phyloP scores from a whole-genome alignment of 2,888 invertebrate species.

The Pristionchus entomophagus region DNA sequence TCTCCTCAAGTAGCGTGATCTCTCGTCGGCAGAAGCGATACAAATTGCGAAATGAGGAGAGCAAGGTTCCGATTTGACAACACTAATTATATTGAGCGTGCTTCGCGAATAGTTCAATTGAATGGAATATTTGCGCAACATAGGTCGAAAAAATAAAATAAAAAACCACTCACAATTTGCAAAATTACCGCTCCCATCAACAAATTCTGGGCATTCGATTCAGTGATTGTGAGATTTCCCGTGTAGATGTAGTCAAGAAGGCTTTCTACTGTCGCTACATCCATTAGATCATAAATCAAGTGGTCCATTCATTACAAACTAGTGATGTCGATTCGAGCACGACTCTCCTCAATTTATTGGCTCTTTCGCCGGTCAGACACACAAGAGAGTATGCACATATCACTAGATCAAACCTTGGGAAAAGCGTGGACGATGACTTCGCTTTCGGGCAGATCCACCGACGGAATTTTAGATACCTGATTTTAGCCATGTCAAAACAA shows the following conservation, averaged over 20 bases:
- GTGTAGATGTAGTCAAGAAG: background rate
- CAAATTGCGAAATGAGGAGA: too few relatives aligned
- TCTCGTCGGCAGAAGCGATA: too few relatives aligned
- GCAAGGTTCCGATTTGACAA: too few relatives aligned
- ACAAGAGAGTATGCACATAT: background rate
- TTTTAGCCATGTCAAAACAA: too few relatives aligned
- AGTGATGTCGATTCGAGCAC: background rate
- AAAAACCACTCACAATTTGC: background rate
- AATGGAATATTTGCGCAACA: too few relatives aligned
- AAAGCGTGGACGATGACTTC: background rate
- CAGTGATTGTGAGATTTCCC: background rate
- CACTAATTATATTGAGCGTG: too few relatives aligned
- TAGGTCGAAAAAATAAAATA: too few relatives aligned
- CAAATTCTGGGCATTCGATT: background rate
- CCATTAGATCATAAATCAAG: background rate
- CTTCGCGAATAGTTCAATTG: too few relatives aligned
- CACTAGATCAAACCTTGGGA: background rate
- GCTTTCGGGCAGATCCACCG: background rate
- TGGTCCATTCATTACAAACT: background rate
- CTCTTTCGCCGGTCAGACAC: too few relatives aligned
- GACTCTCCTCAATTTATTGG: background rate
- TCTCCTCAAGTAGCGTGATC: too few relatives aligned
- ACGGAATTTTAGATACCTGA: too few relatives aligned
- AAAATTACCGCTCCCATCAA: background rate
- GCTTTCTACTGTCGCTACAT: background rate